These are phyloP conservation scores for Emesis furor DNA, from an alignment of 2,888 invertebrate species.

Conservation along the genomic window DNA sequence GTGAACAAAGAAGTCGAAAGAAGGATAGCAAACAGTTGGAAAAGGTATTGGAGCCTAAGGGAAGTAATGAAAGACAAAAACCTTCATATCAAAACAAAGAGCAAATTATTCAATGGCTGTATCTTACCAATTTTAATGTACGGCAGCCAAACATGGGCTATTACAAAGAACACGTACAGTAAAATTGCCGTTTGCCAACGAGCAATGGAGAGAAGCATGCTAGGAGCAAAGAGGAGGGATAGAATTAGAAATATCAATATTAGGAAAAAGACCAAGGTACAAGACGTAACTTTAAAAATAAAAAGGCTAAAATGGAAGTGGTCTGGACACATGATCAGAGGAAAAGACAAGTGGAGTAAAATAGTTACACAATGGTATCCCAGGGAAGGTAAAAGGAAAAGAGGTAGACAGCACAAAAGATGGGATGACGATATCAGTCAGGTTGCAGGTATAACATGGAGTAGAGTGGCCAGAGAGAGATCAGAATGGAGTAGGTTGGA, in stretches of 20 bases:
- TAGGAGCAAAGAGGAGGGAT: not conserved
- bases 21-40: constrained; percentile 5
- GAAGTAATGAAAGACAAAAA: constrained; percentile 7
- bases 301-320: constrained; percentile 46
- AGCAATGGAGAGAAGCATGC: constrained; percentile 20
- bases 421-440: too few relatives aligned
- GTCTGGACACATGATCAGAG: not conserved
- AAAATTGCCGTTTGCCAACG: not conserved
- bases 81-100: constrained; percentile 5
- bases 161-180: not conserved
- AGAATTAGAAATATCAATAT: constrained; percentile 15
- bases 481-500: too few relatives aligned
- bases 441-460: too few relatives aligned
- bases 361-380: too few relatives aligned
- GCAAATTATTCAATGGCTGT: not conserved
- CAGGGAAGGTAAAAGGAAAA: too few relatives aligned
- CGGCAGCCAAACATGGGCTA: constrained; percentile 6
- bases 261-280: constrained; percentile 44
- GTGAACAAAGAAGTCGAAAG: not conserved
- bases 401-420: too few relatives aligned
- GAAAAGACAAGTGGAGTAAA: too few relatives aligned
- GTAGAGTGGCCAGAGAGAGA: too few relatives aligned
- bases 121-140: not conserved
- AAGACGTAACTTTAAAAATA: constrained; percentile 48
- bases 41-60: not conserved